A percentile compares a stretch with the other conserved stretches of the same genome.
Conservation (phyloP, 2,888 invertebrate genomes). For the Hoplodrina ambigua region DNA sequence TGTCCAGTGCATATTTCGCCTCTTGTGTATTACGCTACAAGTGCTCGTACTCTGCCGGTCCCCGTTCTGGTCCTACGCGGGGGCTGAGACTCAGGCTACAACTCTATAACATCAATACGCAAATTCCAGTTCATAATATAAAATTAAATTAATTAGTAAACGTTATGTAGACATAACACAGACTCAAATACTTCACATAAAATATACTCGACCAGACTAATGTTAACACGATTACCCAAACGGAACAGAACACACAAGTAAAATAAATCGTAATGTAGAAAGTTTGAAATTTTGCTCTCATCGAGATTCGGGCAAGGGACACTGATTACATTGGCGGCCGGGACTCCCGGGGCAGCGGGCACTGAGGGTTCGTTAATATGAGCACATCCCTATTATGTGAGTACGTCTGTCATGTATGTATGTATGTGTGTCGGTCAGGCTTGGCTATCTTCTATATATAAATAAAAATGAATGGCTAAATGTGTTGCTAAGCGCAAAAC, state of each 20-base stretch:
- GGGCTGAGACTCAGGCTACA: no score
- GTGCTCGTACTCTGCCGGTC: no score
- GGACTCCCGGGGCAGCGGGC: slow-evolving; percentile 59
- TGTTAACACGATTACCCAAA: slow-evolving; percentile 53
- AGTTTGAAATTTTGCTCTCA: slow-evolving; percentile 65
- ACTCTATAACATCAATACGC: background rate
- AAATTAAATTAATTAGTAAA: slow-evolving; percentile 6
- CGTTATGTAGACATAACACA: background rate
- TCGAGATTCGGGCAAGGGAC: slow-evolving; percentile 62
- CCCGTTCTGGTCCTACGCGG: no score
- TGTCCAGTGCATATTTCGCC: no score
- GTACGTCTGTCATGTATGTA: slow-evolving; percentile 20
- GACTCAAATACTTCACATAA: slow-evolving; percentile 2
- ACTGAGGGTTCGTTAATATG: slow-evolving; percentile 63
- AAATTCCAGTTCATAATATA: background rate
- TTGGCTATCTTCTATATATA: no score
- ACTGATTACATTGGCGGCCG: slow-evolving; percentile 65
- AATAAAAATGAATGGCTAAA: no score
- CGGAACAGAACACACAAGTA: slow-evolving; percentile 48
- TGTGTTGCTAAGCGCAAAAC: no score
- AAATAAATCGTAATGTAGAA: slow-evolving; percentile 63
- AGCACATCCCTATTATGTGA: slow-evolving; percentile 56
- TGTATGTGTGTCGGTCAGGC: slow-evolving; percentile 5
- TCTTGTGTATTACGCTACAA: no score
- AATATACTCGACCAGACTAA: slow-evolving; percentile 26